These are phyloP conservation scores for Phasianus colchicus DNA, from an alignment of 2,113 vertebrate species.

Conservation along the genomic window DNA sequence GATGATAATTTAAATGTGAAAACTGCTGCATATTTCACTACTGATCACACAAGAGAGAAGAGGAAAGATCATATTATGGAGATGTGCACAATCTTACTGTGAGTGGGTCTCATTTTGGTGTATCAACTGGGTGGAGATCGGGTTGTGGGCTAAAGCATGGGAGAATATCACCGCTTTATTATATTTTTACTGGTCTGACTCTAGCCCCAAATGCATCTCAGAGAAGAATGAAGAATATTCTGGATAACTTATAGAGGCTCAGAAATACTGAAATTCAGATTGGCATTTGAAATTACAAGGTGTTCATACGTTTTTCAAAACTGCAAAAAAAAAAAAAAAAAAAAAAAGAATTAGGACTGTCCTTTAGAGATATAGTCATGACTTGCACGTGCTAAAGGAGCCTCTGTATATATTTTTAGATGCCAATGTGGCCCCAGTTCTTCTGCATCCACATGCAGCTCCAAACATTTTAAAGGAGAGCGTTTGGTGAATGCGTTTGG, in stretches of 20 bases:
- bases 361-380: conserved; percentile 50
- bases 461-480: conserved; percentile 20
- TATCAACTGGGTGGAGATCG: conserved; percentile 62
- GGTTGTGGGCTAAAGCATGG: conserved; percentile 67
- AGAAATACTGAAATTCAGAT: not conserved
- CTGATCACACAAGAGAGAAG: conserved; percentile 75
- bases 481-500: conserved; percentile 59
- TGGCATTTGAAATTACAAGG: not conserved
- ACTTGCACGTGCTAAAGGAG: not conserved
- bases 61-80: conserved; percentile 76
- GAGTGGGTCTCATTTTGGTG: conserved; percentile 76
- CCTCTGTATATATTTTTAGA: conserved; percentile 33
- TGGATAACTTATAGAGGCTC: conserved; percentile 35
- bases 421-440: not conserved
- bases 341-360: conserved; percentile 1
- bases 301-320: not conserved
- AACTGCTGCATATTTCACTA: conserved; percentile 76
- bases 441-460: conserved; percentile 37
- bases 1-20: conserved; percentile 76
- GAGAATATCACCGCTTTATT: conserved; percentile 45
- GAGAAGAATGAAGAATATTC: conserved; percentile 24
- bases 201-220: conserved; percentile 64
- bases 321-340: not conserved
- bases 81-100: conserved; percentile 76
- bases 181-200: conserved; percentile 65